Evolutionary conservation across 2,797 vertebrate genomes (phyloP).

Genomic region (Anguilla anguilla): DNA sequence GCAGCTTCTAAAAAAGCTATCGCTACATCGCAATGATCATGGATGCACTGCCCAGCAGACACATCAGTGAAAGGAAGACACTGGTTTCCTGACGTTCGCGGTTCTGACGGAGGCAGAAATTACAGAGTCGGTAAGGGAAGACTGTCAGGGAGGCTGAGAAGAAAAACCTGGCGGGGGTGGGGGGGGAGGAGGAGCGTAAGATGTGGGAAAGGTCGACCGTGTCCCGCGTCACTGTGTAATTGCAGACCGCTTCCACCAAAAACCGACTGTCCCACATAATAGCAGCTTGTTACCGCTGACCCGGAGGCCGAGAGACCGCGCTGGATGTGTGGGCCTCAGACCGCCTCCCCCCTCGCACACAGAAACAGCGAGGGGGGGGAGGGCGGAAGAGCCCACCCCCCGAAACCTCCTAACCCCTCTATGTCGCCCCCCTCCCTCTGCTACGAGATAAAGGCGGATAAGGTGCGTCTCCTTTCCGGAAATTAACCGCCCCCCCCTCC

Average conservation of each 20-base stretch:
- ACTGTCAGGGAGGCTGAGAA: neutral
- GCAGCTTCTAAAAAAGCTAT: too few species aligned
- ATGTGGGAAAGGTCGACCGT: slow-evolving; percentile 67
- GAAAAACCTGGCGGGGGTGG: slow-evolving; percentile 40
- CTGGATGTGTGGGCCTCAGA: slow-evolving; percentile 76
- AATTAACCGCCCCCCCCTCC: slow-evolving; percentile 26
- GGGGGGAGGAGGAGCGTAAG: slow-evolving; percentile 59
- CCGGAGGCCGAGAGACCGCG: slow-evolving; percentile 62
- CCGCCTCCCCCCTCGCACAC: slow-evolving; percentile 55
- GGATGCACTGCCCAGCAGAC: neutral
- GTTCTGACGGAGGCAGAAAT: too few species aligned
- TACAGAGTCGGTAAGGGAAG: neutral
- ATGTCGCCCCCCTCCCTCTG: slow-evolving; percentile 38
- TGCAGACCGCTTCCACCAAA: slow-evolving; percentile 73
- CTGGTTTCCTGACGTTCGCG: neutral
- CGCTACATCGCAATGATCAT: neutral
- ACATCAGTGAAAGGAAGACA: neutral
- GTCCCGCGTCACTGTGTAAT: slow-evolving; percentile 72
- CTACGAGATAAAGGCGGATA: slow-evolving; percentile 27
- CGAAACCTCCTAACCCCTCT: neutral
- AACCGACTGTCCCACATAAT: slow-evolving; percentile 75
- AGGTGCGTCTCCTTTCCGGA: neutral
- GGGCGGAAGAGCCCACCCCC: slow-evolving; percentile 42
- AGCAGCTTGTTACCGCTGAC: slow-evolving; percentile 69
- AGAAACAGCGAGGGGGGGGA: slow-evolving; percentile 63